These are phyloP conservation scores for Drosophila funebris DNA, from an alignment of 1,140 invertebrate genomes.

Conservation along the genomic window DNA sequence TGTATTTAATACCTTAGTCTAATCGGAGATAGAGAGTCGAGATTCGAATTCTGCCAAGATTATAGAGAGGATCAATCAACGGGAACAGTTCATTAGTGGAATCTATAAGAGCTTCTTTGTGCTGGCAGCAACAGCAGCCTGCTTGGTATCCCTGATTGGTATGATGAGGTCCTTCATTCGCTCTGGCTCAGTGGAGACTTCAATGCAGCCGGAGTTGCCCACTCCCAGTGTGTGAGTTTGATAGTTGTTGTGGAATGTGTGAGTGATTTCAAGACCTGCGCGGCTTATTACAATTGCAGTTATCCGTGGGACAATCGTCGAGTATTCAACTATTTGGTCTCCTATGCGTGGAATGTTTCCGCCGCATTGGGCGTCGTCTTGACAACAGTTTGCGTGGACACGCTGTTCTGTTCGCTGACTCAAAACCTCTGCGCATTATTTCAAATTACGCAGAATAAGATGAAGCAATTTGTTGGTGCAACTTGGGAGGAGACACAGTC, in stretches of 20 bases:
- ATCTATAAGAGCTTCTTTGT: slow-evolving; percentile 33
- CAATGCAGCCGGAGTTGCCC: slow-evolving; percentile 21
- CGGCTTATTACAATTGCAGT: slow-evolving; percentile 10
- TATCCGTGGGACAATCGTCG: slow-evolving; percentile 51
- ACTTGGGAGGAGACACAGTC: neutral
- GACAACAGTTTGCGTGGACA: slow-evolving; percentile 47
- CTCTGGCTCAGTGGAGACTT: neutral
- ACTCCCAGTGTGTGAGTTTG: slow-evolving; percentile 57
- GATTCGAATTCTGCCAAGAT: neutral
- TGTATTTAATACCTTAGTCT: too few species aligned
- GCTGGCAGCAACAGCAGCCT: slow-evolving; percentile 25
- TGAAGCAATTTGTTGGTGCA: slow-evolving; percentile 17
- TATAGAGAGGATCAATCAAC: slow-evolving; percentile 4
- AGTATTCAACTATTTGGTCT: slow-evolving; percentile 24
- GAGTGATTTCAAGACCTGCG: neutral
- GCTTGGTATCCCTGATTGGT: slow-evolving; percentile 30
- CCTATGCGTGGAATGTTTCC: slow-evolving; percentile 61
- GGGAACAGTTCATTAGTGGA: slow-evolving; percentile 42
- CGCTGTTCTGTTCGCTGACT: slow-evolving; percentile 44
- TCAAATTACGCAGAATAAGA: slow-evolving; percentile 33
- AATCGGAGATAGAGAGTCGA: too few species aligned
- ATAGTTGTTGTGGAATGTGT: neutral
- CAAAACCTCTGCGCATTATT: slow-evolving; percentile 53
- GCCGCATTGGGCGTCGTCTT: slow-evolving; percentile 38
- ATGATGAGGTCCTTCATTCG: neutral